Conservation (phyloP, 2,797 vertebrate species). For the Anguilla marmorata region DNA sequence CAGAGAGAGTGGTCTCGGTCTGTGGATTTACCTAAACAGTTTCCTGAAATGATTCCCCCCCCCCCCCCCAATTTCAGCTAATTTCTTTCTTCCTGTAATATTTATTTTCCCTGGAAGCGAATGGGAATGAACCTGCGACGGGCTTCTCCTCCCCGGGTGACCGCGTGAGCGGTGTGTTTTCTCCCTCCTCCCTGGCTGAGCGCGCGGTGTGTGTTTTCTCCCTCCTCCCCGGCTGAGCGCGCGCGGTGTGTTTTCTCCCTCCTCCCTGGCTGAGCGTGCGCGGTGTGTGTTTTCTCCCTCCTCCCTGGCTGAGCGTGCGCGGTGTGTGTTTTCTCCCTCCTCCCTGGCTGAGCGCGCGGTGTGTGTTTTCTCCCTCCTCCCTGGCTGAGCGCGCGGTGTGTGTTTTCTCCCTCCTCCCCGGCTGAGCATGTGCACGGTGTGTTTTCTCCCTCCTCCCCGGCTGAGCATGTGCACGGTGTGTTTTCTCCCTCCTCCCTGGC, state of each 20-base stretch:
- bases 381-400: no score
- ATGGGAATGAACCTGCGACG: constrained; percentile 24
- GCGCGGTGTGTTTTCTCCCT: background rate
- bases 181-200: background rate
- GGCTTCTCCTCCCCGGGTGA: constrained; percentile 40
- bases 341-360: background rate
- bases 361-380: no score
- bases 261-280: background rate
- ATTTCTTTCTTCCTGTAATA: constrained; percentile 16
- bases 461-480: no score
- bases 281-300: background rate
- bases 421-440: no score
- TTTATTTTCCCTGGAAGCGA: constrained; percentile 18
- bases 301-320: constrained; percentile 31
- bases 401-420: no score
- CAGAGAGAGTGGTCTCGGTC: background rate
- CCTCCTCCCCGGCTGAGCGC: background rate
- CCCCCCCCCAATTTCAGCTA: background rate
- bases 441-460: no score
- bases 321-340: no score
- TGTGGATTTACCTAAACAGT: no score
- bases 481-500: no score
- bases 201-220: background rate
- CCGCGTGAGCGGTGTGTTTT: no score
- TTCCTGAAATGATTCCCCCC: background rate